phyloP scores from a whole-genome alignment of 2,113 vertebrate genomes.

The Mustelus asterias region DNA sequence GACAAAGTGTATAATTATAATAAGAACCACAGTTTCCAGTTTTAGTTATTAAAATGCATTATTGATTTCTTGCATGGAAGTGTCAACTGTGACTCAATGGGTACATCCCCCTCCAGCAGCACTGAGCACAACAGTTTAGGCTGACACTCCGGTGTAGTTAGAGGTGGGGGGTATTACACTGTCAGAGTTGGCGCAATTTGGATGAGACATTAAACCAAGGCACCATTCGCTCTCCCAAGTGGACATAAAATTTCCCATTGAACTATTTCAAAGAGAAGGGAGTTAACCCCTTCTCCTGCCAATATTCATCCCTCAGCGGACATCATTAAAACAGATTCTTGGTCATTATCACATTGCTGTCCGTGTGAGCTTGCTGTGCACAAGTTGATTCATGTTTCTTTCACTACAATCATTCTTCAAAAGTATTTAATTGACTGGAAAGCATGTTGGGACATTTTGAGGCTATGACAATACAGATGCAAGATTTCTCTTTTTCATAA shows the following conservation, averaged over 20 bases:
- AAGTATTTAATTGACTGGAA: neutral
- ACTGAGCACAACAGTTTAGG: neutral
- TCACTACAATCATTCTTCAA: neutral
- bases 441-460: neutral
- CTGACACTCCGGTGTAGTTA: neutral
- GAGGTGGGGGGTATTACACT: neutral
- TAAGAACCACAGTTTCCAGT: neutral
- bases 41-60: neutral
- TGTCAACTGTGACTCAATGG: neutral
- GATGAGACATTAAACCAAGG: neutral
- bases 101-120: neutral
- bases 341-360: neutral
- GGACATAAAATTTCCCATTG: neutral
- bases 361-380: neutral
- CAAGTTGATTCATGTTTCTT: neutral
- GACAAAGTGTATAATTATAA: neutral
- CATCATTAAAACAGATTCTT: neutral
- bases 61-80: neutral
- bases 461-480: neutral
- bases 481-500: neutral
- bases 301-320: neutral
- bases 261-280: neutral
- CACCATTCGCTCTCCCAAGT: neutral
- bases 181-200: neutral
- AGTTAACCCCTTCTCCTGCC: neutral